These are phyloP conservation scores for Drosophila borborema DNA, from an alignment of 2,888 invertebrate genomes.

Conservation along the genomic window DNA sequence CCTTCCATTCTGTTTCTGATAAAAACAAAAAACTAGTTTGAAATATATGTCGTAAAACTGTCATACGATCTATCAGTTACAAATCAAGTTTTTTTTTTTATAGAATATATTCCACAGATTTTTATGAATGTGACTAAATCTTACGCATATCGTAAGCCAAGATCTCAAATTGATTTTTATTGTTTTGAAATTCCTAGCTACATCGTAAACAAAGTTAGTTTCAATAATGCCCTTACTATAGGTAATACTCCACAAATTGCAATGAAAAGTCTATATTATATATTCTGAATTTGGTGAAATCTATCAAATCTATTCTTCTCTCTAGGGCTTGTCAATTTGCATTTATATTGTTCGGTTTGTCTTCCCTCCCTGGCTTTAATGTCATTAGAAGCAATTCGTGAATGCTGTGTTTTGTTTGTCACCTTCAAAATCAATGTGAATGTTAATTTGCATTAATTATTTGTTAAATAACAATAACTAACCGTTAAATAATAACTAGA, in stretches of 20 bases:
- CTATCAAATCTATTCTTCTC: not conserved
- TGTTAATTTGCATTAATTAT: conserved; percentile 19
- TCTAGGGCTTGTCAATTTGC: no score
- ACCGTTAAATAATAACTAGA: conserved; percentile 1
- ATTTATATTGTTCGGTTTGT: not conserved
- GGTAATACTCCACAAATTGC: no score
- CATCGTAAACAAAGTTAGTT: no score
- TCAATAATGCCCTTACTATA: no score
- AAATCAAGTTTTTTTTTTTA: not conserved
- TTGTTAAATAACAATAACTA: not conserved
- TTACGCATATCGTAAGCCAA: not conserved
- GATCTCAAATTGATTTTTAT: not conserved
- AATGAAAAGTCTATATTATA: no score
- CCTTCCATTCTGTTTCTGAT: not conserved
- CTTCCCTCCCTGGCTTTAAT: not conserved
- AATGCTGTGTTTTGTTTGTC: conserved; percentile 11
- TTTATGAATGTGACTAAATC: not conserved
- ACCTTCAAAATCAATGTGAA: conserved; percentile 14
- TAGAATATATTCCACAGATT: not conserved
- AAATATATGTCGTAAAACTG: not conserved
- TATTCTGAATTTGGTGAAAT: not conserved
- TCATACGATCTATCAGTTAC: not conserved
- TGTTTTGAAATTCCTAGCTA: no score
- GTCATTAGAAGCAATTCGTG: not conserved
- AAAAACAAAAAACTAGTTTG: not conserved